Percentiles rank a stretch among this genome's conserved stretches.
Conservation (phyloP, 2,797 vertebrate species). For the Antennarius maculatus region DNA sequence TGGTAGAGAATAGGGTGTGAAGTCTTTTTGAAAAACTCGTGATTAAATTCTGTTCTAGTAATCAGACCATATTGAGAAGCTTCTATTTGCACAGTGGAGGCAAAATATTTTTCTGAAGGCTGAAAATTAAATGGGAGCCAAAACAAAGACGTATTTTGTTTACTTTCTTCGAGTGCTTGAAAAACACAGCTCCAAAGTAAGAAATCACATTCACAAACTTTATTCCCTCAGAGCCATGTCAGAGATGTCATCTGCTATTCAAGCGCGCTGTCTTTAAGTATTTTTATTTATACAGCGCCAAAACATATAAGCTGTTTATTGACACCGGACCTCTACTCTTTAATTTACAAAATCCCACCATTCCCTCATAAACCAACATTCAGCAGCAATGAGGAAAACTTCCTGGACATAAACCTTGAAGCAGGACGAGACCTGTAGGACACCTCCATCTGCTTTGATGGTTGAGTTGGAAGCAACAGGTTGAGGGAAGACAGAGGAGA, state of each 20-base stretch:
- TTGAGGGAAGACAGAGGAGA: too few relatives aligned
- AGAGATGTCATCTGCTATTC: too few relatives aligned
- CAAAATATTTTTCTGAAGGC: slow-evolving; percentile 6
- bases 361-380: too few relatives aligned
- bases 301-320: too few relatives aligned
- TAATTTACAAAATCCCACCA: too few relatives aligned
- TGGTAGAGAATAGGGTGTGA: slow-evolving; percentile 20
- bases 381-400: too few relatives aligned
- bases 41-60: slow-evolving; percentile 25
- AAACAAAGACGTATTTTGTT: not conserved
- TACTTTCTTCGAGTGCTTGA: not conserved
- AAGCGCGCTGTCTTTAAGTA: too few relatives aligned
- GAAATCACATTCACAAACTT: not conserved
- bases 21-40: not conserved
- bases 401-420: not conserved
- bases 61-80: slow-evolving; percentile 30
- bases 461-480: too few relatives aligned
- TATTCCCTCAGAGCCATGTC: too few relatives aligned
- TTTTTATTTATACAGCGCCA: too few relatives aligned
- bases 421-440: not conserved
- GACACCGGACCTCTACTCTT: too few relatives aligned
- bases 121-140: slow-evolving; percentile 14
- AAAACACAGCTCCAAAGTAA: slow-evolving; percentile 3
- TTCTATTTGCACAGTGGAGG: slow-evolving; percentile 1
- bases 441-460: too few relatives aligned